These are phyloP conservation scores for Zaprionus davidi DNA, from an alignment of 1,140 invertebrate genomes.

Conservation along the genomic window DNA sequence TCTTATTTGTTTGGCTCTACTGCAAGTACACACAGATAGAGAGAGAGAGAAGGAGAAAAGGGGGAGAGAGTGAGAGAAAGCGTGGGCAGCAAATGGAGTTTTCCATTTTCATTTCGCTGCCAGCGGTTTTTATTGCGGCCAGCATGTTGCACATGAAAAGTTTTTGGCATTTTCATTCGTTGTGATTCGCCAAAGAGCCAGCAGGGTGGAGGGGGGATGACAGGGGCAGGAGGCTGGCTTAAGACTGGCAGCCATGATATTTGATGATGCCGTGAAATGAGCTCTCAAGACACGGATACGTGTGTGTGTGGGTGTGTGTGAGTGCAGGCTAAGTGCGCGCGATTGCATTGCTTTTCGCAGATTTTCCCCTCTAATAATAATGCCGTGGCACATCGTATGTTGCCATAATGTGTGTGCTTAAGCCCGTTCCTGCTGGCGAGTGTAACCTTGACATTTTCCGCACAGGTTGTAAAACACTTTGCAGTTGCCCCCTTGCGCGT, in stretches of 20 bases:
- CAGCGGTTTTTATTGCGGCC: slow-evolving; percentile 55
- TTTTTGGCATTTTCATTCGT: slow-evolving; percentile 73
- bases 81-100: slow-evolving; percentile 60
- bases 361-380: slow-evolving; percentile 26
- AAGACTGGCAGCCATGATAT: slow-evolving; percentile 58
- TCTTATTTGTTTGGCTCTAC: slow-evolving; percentile 77
- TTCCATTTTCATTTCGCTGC: slow-evolving; percentile 72
- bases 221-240: neutral
- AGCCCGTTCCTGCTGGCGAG: slow-evolving; percentile 18
- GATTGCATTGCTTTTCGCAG: slow-evolving; percentile 5
- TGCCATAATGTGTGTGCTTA: slow-evolving; percentile 33
- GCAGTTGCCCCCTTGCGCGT: neutral
- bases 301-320: slow-evolving; percentile 1
- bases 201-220: slow-evolving; percentile 16
- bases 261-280: slow-evolving; percentile 48
- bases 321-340: slow-evolving; percentile 7
- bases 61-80: neutral
- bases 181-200: slow-evolving; percentile 59
- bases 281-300: neutral
- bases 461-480: slow-evolving; percentile 44
- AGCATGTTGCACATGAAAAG: slow-evolving; percentile 76
- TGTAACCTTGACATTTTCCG: slow-evolving; percentile 52
- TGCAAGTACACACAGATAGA: slow-evolving; percentile 34
- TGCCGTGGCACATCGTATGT: slow-evolving; percentile 24
- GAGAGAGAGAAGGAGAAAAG: neutral